phyloP scores from a whole-genome alignment of 92 coral and sea anemone species.

The Phymanthus crucifer region DNA sequence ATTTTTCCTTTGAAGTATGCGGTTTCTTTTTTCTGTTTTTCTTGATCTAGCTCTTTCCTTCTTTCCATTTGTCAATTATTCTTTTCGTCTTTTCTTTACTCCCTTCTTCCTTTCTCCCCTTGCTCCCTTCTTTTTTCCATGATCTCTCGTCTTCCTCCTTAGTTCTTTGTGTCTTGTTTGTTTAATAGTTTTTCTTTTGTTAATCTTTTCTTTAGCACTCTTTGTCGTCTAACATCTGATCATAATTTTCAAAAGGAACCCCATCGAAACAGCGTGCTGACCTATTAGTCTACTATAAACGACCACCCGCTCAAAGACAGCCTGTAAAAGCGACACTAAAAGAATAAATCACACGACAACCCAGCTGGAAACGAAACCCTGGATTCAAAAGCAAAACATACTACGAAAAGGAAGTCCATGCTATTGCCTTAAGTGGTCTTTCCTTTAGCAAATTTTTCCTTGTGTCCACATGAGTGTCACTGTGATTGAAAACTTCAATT shows the following conservation, averaged over 20 bases:
- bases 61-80: too few species aligned
- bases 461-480: neutral
- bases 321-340: neutral
- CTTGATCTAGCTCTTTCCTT: too few species aligned
- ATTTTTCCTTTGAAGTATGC: too few species aligned
- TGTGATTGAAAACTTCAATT: neutral
- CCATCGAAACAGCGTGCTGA: too few species aligned
- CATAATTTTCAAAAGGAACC: too few species aligned
- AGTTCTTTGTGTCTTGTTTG: neutral
- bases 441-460: neutral
- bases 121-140: too few species aligned
- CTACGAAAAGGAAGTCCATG: neutral
- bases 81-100: too few species aligned
- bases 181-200: neutral
- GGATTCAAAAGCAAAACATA: neutral
- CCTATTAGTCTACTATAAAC: too few species aligned
- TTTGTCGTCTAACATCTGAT: too few species aligned
- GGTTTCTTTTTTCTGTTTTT: too few species aligned
- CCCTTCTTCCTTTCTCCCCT: too few species aligned
- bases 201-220: neutral
- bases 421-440: neutral
- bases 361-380: neutral
- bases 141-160: neutral
- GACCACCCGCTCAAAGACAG: neutral
- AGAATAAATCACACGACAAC: neutral